A percentile compares a stretch with the other conserved stretches of the same genome.
phyloP scores from a whole-genome alignment of 2,113 vertebrate genomes.

The Platichthys flesus region DNA sequence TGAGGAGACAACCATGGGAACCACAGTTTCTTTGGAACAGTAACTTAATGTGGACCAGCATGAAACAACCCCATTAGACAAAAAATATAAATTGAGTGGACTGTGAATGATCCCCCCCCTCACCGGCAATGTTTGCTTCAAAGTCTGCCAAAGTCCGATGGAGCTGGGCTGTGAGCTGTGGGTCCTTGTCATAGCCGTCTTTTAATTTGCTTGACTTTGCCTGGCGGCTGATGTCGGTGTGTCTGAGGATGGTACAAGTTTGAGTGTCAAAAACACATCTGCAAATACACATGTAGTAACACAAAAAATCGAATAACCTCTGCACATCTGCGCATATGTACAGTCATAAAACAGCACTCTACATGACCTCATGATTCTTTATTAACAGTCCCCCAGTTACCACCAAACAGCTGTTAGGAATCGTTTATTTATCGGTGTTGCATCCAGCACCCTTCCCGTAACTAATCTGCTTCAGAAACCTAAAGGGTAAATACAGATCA shows the following conservation, averaged over 20 bases:
- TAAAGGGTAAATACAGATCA: slow-evolving; percentile 52
- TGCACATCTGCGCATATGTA: background rate
- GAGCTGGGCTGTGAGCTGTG: slow-evolving; percentile 70
- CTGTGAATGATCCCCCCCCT: background rate
- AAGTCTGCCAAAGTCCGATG: slow-evolving; percentile 82
- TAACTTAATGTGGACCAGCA: background rate
- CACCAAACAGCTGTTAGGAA: slow-evolving; percentile 34
- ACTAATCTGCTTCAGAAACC: slow-evolving; percentile 31
- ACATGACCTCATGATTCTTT: slow-evolving; percentile 17
- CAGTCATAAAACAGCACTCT: background rate
- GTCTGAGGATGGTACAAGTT: slow-evolving; percentile 38
- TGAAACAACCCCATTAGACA: background rate
- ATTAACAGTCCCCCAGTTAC: slow-evolving; percentile 8
- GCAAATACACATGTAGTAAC: slow-evolving; percentile 8
- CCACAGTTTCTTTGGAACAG: background rate
- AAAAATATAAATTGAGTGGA: background rate
- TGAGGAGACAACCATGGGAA: background rate
- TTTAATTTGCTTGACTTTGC: slow-evolving; percentile 46
- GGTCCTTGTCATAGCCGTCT: slow-evolving; percentile 71
- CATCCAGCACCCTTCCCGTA: slow-evolving; percentile 27
- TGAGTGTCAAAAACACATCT: slow-evolving; percentile 12
- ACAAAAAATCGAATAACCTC: background rate
- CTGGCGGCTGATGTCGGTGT: slow-evolving; percentile 38
- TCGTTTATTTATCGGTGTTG: slow-evolving; percentile 23
- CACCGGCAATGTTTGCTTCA: slow-evolving; percentile 85